Base-by-base conservation (phyloP, 2,888 invertebrate species). In the Rotaria macrura region DNA sequence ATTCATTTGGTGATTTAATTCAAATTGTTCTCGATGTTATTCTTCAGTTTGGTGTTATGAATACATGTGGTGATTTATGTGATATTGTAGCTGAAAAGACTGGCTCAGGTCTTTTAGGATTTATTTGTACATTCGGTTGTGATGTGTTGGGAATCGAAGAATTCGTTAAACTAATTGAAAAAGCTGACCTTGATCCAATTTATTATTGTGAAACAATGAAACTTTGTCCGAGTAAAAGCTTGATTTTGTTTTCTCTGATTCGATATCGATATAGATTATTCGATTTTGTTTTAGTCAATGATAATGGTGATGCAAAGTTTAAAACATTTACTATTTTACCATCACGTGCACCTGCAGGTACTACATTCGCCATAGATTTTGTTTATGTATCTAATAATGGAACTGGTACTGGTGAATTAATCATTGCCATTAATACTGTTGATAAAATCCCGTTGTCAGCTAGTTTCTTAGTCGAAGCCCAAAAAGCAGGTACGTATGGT, bases 101-200 rank as follows among this genome's bases (percentile, higher is more conserved):
- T 5, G 88, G 88, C 85, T 89, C 88, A 84, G 85, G 88, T 84
- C 87, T 88, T 23, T 84, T 89, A 10, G 89, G 88, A 14, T 87
- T 84, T n/a, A 88, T 88, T 14, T 89, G 89, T 85, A 86, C 87
- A 84, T 38, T 89, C 25, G 87, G 89, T 20, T 89, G 89, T 87
- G 89, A 89, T 83, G 85, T 88, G 55, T 89, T 86, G 10, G 89
- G 89, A 29, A 86, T 89, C 14, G 87, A 89, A 25, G 89, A 89
- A 86, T 89, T 89, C 85, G 86, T 89, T 85, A 89, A 89, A 47
- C 86, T 89, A 25, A 88, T 89, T 57, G 85, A 89, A 84, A 88
- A 89, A 74, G 89, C 88, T 84, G 89, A 89, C 85, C 87, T 89
- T 23, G 89, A 89, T 84, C 89, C 89, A 10, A 89, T 89, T 72